Evolutionary conservation across 2,888 invertebrate species (phyloP).

Genomic region (Drosophila atripex): DNA sequence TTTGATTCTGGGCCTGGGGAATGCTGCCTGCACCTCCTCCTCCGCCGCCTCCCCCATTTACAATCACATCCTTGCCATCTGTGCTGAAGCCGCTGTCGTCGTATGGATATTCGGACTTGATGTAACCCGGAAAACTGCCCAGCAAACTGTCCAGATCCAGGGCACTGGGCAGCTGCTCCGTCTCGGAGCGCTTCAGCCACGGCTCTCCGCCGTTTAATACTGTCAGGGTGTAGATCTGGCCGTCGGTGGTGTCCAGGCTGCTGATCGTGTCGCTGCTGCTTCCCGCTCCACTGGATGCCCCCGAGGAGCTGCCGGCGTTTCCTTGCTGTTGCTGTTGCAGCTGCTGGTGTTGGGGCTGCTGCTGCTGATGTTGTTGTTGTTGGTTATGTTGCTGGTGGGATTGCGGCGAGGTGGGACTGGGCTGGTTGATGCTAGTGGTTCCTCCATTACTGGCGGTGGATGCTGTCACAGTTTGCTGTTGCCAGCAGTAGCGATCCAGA

Average conservation of each 20-base stretch:
- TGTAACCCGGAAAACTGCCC: conserved; percentile 88
- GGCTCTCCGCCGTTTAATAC: conserved; percentile 91
- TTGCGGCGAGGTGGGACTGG: conserved; percentile 67
- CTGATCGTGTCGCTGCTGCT: conserved; percentile 75
- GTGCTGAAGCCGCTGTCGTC: conserved; percentile 91
- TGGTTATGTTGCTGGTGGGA: conserved; percentile 57
- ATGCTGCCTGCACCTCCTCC: conserved; percentile 50
- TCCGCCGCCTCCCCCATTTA: conserved; percentile 54
- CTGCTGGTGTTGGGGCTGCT: conserved; percentile 45
- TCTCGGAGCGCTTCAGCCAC: conserved; percentile 88
- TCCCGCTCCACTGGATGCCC: conserved; percentile 67
- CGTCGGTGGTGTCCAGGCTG: conserved; percentile 87
- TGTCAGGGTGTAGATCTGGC: conserved; percentile 92
- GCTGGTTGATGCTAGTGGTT: conserved; percentile 81
- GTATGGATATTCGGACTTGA: conserved; percentile 90
- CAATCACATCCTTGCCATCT: conserved; percentile 83
- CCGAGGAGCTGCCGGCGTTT: conserved; percentile 66
- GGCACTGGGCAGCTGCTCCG: conserved; percentile 85
- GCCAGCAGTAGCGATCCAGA: conserved; percentile 93
- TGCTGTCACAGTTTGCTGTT: conserved; percentile 85
- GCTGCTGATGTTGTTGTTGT: conserved; percentile 59
- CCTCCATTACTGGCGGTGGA: conserved; percentile 81
- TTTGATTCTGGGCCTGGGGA: conserved; percentile 70
- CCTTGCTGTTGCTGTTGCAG: conserved; percentile 62
- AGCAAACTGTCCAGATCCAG: conserved; percentile 92